Evolutionary conservation across 1,140 invertebrate species (phyloP), one percentile per base, ranked within the genome.

Genomic region (Gonioctena quinquepunctata): DNA sequence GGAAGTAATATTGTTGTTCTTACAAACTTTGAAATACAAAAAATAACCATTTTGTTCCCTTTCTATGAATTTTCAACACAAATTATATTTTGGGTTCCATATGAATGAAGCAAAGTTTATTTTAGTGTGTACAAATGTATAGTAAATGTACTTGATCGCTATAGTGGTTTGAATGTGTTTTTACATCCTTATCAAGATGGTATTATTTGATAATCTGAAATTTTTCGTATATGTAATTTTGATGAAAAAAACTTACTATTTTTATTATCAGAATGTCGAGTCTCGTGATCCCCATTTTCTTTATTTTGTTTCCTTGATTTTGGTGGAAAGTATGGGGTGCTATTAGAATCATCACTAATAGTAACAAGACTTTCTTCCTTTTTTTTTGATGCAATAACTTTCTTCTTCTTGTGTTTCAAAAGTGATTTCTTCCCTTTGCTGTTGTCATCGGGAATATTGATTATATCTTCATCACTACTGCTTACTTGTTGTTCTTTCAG

Each of bases 401-500:
- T 67, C 25, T 67, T 67, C 27, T 72, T 74, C 33, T 72, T 71
- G 26, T 57, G 26, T 18, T 62, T 69, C 23, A 25, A 42, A 42
- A 21, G 21, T 8, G 50, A n/a, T 33, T 66, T 67, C 60, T 71
- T 48, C 1, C 26, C 19, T 19, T 65, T 50, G 3, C 25, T 19
- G 8, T 70, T 49, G 19, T 61, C 52, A 21, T 59, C 62, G n/a
- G 48, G 48, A 23, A 23, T 57, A 18, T 16, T 57, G 11, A 54
- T 64, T 23, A 21, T 33, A n/a, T 42, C 68, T 2, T 89, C 88
- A 76, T 87, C 85, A 25, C 83, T 86, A 74, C 86, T 89, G 19
- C 85, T 87, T 69, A 86, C 84, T 68, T 84, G 83, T 66, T 85
- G 70, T 80, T 87, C 82, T 77, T 87, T 86, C 71, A 90, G 60